These are phyloP conservation scores for Gerosis bhagava DNA, from an alignment of 2,888 invertebrate species.

Conservation along the genomic window DNA sequence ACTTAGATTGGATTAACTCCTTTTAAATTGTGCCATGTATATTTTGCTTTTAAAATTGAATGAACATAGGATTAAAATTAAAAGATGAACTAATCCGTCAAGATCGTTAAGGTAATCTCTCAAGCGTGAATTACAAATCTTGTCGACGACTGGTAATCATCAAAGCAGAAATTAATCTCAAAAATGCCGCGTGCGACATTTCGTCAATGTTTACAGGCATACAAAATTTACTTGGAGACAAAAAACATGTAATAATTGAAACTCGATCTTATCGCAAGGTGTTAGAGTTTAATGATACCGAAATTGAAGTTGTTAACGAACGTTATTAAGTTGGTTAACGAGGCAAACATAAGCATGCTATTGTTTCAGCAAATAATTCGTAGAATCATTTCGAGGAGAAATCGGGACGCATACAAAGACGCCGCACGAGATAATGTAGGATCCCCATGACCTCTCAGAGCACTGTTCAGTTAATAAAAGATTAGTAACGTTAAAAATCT, in stretches of 20 bases:
- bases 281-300: constrained; percentile 13
- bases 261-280: constrained; percentile 6
- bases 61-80: too few relatives aligned
- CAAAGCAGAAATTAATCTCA: constrained; percentile 71
- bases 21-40: too few relatives aligned
- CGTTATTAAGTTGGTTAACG: constrained; percentile 43
- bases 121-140: constrained; percentile 61
- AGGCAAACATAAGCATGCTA: constrained; percentile 64
- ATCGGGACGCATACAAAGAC: constrained; percentile 64
- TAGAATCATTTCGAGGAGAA: constrained; percentile 63
- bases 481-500: too few relatives aligned
- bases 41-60: too few relatives aligned
- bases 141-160: constrained; percentile 68
- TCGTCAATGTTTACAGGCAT: constrained; percentile 61
- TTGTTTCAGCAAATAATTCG: constrained; percentile 79
- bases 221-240: constrained; percentile 40
- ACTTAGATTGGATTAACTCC: too few relatives aligned
- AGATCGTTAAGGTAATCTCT: constrained; percentile 5
- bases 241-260: background rate
- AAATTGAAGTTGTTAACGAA: constrained; percentile 5
- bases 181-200: constrained; percentile 67
- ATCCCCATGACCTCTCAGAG: constrained; percentile 41
- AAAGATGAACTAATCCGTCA: constrained; percentile 3
- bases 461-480: constrained; percentile 6
- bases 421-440: constrained; percentile 55